phyloP scores from a whole-genome alignment of 2,797 vertebrate genomes.

The Telmatherina bonti region DNA sequence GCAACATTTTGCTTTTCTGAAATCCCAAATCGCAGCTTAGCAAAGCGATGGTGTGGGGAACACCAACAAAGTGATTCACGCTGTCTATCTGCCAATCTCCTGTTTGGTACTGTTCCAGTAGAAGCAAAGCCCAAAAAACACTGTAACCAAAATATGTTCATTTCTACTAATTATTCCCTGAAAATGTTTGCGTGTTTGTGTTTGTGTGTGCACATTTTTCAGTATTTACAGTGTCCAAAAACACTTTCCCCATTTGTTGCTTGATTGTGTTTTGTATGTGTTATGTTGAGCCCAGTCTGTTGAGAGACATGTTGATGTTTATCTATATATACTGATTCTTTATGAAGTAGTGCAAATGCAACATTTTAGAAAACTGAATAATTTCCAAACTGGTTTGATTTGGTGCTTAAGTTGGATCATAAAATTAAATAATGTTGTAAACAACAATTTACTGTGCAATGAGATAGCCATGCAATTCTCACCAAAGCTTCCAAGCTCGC shows the following conservation, averaged over 20 bases:
- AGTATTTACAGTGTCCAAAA: too few relatives aligned
- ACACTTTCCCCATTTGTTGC: too few relatives aligned
- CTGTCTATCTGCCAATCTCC: constrained; percentile 43
- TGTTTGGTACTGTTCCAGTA: constrained; percentile 54
- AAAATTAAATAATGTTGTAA: too few relatives aligned
- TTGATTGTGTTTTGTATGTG: too few relatives aligned
- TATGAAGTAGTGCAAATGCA: background rate
- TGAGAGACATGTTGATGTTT: too few relatives aligned
- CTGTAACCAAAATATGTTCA: background rate
- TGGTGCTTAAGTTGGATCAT: background rate
- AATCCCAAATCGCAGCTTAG: constrained; percentile 55
- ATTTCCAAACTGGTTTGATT: background rate
- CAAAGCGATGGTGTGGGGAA: constrained; percentile 43
- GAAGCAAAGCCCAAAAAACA: constrained; percentile 31
- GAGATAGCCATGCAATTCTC: too few relatives aligned
- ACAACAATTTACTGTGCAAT: too few relatives aligned
- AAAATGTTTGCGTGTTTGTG: too few relatives aligned
- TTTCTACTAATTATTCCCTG: too few relatives aligned
- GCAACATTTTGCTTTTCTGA: constrained; percentile 54
- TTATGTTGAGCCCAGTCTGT: too few relatives aligned
- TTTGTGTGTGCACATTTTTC: too few relatives aligned
- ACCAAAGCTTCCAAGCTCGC: too few relatives aligned
- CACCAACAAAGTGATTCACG: constrained; percentile 66
- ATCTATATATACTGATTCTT: background rate
- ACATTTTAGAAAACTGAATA: background rate